phyloP scores from a whole-genome alignment of 2,797 vertebrate genomes.

The Chrosomus eos region DNA sequence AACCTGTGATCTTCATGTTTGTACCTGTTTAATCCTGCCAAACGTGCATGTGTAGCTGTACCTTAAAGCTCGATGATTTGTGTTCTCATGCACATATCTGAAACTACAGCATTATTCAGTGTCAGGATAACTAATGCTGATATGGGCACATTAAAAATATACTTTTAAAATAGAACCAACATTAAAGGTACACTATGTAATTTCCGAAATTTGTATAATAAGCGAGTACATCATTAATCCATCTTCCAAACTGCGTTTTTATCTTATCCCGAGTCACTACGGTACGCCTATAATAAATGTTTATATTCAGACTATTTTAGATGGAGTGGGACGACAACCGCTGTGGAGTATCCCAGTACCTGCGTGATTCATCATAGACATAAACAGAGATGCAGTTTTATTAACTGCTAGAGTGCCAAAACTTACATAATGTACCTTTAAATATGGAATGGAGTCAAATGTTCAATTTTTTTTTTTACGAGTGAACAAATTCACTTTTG shows the following conservation, averaged over 20 bases:
- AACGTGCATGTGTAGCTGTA: constrained; percentile 69
- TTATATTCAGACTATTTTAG: not conserved
- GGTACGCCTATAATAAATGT: not conserved
- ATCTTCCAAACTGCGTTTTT: not conserved
- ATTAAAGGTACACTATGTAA: not conserved
- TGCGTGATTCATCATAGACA: not conserved
- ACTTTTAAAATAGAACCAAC: constrained; percentile 55
- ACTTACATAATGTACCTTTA: not conserved
- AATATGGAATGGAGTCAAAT: not conserved
- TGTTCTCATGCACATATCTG: constrained; percentile 53
- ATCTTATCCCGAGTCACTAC: not conserved
- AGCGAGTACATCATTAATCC: not conserved
- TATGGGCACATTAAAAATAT: constrained; percentile 49
- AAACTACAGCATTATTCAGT: not conserved
- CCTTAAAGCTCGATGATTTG: constrained; percentile 50
- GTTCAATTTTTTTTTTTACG: not conserved
- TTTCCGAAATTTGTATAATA: not conserved
- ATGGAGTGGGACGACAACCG: not conserved
- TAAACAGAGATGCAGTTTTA: not conserved
- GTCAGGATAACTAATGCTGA: constrained; percentile 51
- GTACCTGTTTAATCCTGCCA: constrained; percentile 62
- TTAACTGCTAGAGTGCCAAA: not conserved
- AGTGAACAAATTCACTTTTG: not conserved
- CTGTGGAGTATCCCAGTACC: too few species aligned
- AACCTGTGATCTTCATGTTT: constrained; percentile 81